Base-by-base conservation (phyloP, 1,140 invertebrate species). In the Drosophila malerkotliana region DNA sequence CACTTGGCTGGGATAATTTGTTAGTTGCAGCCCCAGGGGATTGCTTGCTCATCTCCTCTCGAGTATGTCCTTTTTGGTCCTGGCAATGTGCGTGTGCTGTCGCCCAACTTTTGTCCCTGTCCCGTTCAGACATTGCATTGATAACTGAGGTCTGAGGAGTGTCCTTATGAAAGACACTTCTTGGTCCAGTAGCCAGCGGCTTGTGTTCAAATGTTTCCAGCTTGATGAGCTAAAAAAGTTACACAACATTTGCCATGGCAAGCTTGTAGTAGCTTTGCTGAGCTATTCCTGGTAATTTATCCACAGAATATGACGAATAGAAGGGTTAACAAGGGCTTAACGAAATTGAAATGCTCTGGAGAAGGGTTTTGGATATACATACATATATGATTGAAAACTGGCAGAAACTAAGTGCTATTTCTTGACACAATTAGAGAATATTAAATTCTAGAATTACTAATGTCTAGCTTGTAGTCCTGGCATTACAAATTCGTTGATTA, bases 181-280 rank as follows among this genome's bases (percentile, higher is more conserved):
- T 39, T 82, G 8, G 60, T 64, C 49, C 39, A 47, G 41, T 41
- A 66, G 59, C 79, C 79, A 78, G 75, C 63, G 15, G 41, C 74
- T 66, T 83, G 59, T 75, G 79, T 75, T 71, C 66, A 77, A 77
- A 75, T 60, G 81, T 82, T 85, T 85, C 82, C 81, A 87, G 82
- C 58, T 81, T 85, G 78, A 78, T 85, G 81, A 87, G 82, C 78
- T 77, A 85, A 81, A 81, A 85, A 80, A 77, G 67, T 81, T 81
- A 74, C 68, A 81, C 73, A 85, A 72, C 67, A 77, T 64, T 77
- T 64, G 72, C 66, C 56, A 77, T 62, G 51, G 21, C 41, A 51
- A 73, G 69, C 53, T 74, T 48, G 60, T 58, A 60, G 60, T 58
- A 60, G 54, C 14, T 24, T 63, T 62, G 41, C 49, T 10, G 55